Percentiles rank a stretch among this genome's conserved stretches.
phyloP scores from a whole-genome alignment of 2,113 vertebrate species.

The Pleuronectes platessa region DNA sequence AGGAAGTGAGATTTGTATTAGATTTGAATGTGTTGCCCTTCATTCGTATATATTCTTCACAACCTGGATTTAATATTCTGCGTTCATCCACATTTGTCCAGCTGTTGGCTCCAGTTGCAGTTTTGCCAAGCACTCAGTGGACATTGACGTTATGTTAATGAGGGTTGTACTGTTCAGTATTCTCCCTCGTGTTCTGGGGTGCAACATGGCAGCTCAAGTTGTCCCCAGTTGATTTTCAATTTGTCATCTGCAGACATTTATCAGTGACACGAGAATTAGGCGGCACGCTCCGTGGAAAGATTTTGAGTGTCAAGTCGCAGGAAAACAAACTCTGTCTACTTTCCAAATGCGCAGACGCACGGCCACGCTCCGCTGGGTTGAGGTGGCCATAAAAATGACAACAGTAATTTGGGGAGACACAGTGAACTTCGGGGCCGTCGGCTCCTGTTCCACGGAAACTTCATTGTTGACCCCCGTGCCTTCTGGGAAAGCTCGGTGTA shows the following conservation, averaged over 20 bases:
- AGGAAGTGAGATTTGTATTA: slow-evolving; percentile 30
- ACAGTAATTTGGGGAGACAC: slow-evolving; percentile 50
- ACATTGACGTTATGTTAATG: background rate
- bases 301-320: slow-evolving; percentile 6
- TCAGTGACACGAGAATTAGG: slow-evolving; percentile 27
- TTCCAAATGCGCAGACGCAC: slow-evolving; percentile 2
- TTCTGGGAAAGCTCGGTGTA: slow-evolving; percentile 36
- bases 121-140: slow-evolving; percentile 3
- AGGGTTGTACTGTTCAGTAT: slow-evolving; percentile 6
- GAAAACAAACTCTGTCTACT: slow-evolving; percentile 30
- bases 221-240: slow-evolving; percentile 42
- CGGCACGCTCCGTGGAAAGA: background rate
- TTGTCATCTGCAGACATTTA: slow-evolving; percentile 47
- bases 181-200: slow-evolving; percentile 9
- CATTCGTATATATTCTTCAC: background rate
- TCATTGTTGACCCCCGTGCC: background rate
- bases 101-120: background rate
- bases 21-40: slow-evolving; percentile 38
- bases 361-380: slow-evolving; percentile 37
- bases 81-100: slow-evolving; percentile 8
- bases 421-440: slow-evolving; percentile 1
- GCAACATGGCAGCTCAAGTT: slow-evolving; percentile 48
- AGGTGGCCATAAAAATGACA: slow-evolving; percentile 55
- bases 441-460: slow-evolving; percentile 52
- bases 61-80: slow-evolving; percentile 30